A percentile compares a stretch with the other conserved stretches of the same genome.
Evolutionary conservation across 1,140 invertebrate species (phyloP).

Genomic region (Calephelis virginiensis): DNA sequence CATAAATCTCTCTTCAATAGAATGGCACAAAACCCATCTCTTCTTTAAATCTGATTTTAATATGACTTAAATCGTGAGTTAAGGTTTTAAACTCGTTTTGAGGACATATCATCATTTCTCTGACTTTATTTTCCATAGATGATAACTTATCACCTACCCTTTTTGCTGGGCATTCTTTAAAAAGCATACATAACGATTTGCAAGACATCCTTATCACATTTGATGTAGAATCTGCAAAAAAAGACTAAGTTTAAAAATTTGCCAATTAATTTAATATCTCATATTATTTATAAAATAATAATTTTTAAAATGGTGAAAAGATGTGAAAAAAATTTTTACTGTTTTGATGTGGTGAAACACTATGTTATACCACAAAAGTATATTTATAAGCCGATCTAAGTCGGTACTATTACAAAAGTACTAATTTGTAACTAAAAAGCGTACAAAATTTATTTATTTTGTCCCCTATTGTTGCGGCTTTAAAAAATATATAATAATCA

Average conservation of each 20-base stretch:
- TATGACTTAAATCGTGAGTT: no score
- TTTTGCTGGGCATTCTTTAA: constrained; percentile 8
- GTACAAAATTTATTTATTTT: constrained; percentile 3
- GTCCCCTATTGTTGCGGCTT: background rate
- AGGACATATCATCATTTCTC: background rate
- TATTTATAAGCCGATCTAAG: background rate
- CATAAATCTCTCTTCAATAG: no score
- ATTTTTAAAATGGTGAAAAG: no score
- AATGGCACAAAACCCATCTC: no score
- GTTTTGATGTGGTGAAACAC: background rate
- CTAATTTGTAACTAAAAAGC: constrained; percentile 1
- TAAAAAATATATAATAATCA: background rate
- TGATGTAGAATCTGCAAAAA: no score
- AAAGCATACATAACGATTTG: background rate
- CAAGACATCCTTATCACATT: no score
- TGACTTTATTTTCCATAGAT: background rate
- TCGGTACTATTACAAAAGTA: constrained; percentile 9
- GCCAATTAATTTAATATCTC: no score
- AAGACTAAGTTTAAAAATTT: no score
- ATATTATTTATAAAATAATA: no score
- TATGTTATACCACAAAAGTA: background rate
- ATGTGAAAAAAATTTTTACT: constrained; percentile 4
- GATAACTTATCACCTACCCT: background rate
- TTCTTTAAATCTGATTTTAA: no score
- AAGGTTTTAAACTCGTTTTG: no score